phyloP scores from a whole-genome alignment of 2,113 vertebrate species.

The Turdus rufiventris region DNA sequence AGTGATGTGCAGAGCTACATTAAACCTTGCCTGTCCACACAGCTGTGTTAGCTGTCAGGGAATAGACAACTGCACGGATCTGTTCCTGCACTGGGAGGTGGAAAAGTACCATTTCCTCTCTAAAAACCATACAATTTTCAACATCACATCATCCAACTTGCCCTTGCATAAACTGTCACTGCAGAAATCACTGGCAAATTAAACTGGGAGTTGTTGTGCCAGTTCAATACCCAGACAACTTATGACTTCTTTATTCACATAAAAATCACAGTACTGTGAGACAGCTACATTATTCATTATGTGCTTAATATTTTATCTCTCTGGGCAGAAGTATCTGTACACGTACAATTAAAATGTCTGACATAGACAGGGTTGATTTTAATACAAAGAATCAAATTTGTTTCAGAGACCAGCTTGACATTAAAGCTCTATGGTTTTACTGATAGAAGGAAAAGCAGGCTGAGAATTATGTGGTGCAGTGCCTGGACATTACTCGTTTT shows the following conservation, averaged over 20 bases:
- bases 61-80: background rate
- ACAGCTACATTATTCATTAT: slow-evolving; percentile 34
- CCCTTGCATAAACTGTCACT: background rate
- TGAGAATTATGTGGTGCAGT: background rate
- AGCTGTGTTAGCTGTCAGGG: background rate
- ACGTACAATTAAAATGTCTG: slow-evolving; percentile 23
- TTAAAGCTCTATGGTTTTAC: background rate
- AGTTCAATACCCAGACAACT: background rate
- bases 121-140: background rate
- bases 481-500: background rate
- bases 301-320: slow-evolving; percentile 44
- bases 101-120: background rate
- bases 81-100: background rate
- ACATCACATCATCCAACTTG: background rate
- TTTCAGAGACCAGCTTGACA: background rate
- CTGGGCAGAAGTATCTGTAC: background rate
- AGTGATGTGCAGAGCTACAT: background rate
- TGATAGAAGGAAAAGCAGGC: background rate
- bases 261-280: background rate
- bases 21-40: background rate
- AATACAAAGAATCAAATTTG: background rate
- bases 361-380: background rate
- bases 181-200: background rate
- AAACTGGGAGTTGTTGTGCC: background rate
- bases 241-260: slow-evolving; percentile 9